Evolutionary conservation across 2,888 invertebrate species (phyloP).

Genomic region (Boloria selene): DNA sequence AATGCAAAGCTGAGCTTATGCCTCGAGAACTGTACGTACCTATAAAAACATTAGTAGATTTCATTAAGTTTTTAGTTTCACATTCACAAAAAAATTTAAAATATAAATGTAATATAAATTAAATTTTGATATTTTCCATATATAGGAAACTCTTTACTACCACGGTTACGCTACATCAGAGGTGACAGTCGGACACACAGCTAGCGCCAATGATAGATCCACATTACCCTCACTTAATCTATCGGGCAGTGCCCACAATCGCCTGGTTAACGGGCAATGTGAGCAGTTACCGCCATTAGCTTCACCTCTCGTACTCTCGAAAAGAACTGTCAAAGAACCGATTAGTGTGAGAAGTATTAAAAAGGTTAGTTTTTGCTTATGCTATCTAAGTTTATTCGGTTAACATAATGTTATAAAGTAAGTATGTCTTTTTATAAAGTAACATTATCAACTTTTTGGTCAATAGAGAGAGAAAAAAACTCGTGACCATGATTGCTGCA

Average conservation of each 20-base stretch:
- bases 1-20: no score
- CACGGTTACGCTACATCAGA: constrained; percentile 75
- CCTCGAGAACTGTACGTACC: no score
- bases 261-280: constrained; percentile 65
- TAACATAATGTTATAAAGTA: no score
- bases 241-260: constrained; percentile 62
- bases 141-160: constrained; percentile 76
- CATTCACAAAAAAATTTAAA: background rate
- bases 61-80: no score
- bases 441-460: no score
- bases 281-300: constrained; percentile 74
- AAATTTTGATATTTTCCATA: no score
- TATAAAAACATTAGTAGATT: background rate
- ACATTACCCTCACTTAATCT: constrained; percentile 69
- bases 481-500: no score
- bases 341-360: constrained; percentile 55
- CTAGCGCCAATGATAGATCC: constrained; percentile 67
- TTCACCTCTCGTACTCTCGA: constrained; percentile 68
- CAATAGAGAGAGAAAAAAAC: no score
- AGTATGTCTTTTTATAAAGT: no score
- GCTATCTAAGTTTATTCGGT: no score
- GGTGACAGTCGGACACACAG: constrained; percentile 62
- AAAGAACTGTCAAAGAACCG: constrained; percentile 60
- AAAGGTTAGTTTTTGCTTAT: constrained; percentile 52
- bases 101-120: constrained; percentile 13